Percentiles rank a stretch among this genome's conserved stretches.
phyloP scores from a whole-genome alignment of 2,113 vertebrate species.

The Todiramphus saurophagus region DNA sequence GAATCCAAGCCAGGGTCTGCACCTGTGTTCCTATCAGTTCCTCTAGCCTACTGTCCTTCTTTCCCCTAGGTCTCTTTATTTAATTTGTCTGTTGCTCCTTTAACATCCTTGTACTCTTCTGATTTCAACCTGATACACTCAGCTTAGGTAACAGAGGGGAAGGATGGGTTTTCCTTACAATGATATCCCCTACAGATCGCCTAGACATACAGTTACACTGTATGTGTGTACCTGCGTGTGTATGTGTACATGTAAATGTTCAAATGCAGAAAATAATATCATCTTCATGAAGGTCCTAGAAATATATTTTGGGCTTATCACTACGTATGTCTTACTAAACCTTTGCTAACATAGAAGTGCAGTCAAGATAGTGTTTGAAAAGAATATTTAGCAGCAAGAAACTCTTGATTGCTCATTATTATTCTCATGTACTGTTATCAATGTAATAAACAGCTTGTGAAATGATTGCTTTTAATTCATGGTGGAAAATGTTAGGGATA shows the following conservation, averaged over 20 bases:
- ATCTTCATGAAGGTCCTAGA: not conserved
- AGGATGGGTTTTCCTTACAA: not conserved
- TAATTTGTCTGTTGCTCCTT: not conserved
- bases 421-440: not conserved
- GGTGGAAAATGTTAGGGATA: not conserved
- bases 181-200: not conserved
- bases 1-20: not conserved
- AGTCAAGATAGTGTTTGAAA: not conserved
- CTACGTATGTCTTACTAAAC: not conserved
- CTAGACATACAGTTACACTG: accelerated
- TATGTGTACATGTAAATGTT: not conserved
- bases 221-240: not conserved
- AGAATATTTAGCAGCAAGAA: not conserved
- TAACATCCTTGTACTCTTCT: not conserved
- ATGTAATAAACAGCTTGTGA: not conserved
- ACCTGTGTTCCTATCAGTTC: not conserved
- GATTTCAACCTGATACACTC: not conserved
- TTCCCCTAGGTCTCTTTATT: not conserved
- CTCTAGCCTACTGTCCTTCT: not conserved
- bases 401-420: not conserved
- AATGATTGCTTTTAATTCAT: not conserved
- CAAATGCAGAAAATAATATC: not conserved
- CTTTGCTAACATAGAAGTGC: not conserved
- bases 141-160: not conserved
- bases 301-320: not conserved